Conservation (phyloP, 2,888 invertebrate species). For the Agapostemon virescens region DNA sequence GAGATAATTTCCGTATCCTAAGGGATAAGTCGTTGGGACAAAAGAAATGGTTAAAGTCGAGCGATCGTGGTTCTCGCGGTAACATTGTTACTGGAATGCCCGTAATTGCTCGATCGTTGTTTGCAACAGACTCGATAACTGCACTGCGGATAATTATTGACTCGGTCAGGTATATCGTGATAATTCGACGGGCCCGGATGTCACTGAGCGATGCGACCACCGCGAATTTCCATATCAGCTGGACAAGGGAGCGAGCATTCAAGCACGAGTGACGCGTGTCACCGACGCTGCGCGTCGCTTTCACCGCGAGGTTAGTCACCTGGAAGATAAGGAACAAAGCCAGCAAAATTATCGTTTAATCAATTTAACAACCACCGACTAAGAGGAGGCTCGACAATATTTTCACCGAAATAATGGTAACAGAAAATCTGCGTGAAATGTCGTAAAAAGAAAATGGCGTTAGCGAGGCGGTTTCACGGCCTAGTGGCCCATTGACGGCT, state of each 20-base stretch:
- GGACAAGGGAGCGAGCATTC: constrained; percentile 13
- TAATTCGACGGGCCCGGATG: neutral
- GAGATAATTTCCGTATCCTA: too few relatives aligned
- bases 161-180: neutral
- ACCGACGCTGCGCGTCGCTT: constrained; percentile 20
- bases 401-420: too few relatives aligned
- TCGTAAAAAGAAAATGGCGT: too few relatives aligned
- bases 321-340: constrained; percentile 39
- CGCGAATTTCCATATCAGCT: constrained; percentile 20
- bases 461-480: too few relatives aligned
- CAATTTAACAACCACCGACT: too few relatives aligned
- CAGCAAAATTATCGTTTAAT: constrained; percentile 1
- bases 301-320: constrained; percentile 29
- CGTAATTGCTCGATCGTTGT: neutral
- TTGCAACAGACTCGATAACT: neutral
- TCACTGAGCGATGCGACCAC: neutral
- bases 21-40: too few relatives aligned
- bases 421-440: too few relatives aligned
- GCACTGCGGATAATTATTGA: neutral
- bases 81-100: too few relatives aligned
- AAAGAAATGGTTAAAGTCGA: neutral
- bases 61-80: neutral
- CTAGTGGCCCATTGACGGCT: too few relatives aligned
- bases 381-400: too few relatives aligned
- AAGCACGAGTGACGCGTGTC: constrained; percentile 29